Base-by-base conservation (phyloP, 37 sponge, comb jelly and placozoan genomes). In the Cliona cf. orientalis region DNA sequence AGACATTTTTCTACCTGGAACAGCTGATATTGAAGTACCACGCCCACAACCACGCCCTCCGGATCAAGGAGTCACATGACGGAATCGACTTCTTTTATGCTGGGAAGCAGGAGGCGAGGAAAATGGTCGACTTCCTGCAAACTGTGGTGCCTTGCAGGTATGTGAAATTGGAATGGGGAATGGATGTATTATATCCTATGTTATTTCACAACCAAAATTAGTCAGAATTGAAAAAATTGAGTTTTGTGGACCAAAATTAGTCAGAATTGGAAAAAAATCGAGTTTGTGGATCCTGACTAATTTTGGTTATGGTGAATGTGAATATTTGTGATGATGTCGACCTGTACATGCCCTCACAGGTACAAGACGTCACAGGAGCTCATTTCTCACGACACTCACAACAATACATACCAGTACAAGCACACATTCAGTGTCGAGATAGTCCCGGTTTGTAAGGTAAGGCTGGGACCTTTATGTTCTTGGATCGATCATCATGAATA, bases 1-100 rank as follows among this genome's bases (percentile, higher is more conserved):
- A 96, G 89, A 98, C 99, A 29, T 83, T 98, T 62, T 65, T 98
- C 45, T 98, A 94, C 66, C 67, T 98, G 71, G 99, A 98, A 75
- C 99, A 98, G 87, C 63, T 94, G 53, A 85, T 98, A 9, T 69
- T 98, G 65, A 94, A 94, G 78, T 88, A 94, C 75, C 42, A 74
- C 19, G 90, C 76, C 34, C 99, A 98, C 81, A 39, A n/a, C 21
- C 74, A 71, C 43, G 80, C 95, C 9, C 69, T 91, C 39, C 45
- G 72, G 26, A 80, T 98, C 49, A 89, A 94, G 66, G 91, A 90
- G 42, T 59, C 67, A 5, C 26, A 39, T 37, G 91, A 90, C 46
- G 97, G 97, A 62, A 19, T 97, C 1, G 97, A 97, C 84, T 97
- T 97, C 79, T 97, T 81, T 82, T 97, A 77, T 66, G 82, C 79